These are phyloP conservation scores for Epinotia nisella DNA, from an alignment of 2,888 invertebrate species.

Conservation along the genomic window DNA sequence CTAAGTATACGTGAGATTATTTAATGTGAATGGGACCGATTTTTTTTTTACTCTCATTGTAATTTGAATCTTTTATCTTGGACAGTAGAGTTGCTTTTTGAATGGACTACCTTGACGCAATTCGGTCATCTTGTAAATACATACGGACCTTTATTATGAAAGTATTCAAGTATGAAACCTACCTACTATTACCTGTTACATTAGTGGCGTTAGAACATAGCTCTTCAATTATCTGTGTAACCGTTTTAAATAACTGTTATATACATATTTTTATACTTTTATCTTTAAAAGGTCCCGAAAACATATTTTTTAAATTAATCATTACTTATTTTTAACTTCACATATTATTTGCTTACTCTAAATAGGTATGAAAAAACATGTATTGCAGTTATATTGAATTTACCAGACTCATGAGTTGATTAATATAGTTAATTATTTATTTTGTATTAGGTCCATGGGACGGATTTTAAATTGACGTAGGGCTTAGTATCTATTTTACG, in stretches of 20 bases:
- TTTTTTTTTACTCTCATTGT: no score
- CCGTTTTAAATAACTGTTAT: not conserved
- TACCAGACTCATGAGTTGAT: not conserved
- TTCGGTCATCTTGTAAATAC: not conserved
- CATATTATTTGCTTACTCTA: no score
- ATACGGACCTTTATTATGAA: not conserved
- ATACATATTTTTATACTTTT: slow-evolving; percentile 4
- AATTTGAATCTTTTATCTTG: no score
- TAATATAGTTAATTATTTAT: not conserved
- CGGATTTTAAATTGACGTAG: not conserved
- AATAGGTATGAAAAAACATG: no score
- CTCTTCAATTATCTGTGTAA: not conserved
- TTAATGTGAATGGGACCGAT: no score
- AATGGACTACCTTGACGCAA: no score
- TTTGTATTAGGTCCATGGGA: not conserved
- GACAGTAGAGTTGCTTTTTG: no score
- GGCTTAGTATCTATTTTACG: not conserved
- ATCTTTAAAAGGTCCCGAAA: not conserved
- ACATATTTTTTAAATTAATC: no score
- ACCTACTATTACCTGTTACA: not conserved
- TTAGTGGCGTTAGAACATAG: not conserved
- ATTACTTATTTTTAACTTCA: no score
- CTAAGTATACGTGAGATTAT: not conserved
- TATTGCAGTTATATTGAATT: no score
- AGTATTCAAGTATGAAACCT: not conserved